Evolutionary conservation across 2,888 invertebrate genomes (phyloP), one percentile per base, ranked within the genome.

Genomic region (Pantelozetes paolii): DNA sequence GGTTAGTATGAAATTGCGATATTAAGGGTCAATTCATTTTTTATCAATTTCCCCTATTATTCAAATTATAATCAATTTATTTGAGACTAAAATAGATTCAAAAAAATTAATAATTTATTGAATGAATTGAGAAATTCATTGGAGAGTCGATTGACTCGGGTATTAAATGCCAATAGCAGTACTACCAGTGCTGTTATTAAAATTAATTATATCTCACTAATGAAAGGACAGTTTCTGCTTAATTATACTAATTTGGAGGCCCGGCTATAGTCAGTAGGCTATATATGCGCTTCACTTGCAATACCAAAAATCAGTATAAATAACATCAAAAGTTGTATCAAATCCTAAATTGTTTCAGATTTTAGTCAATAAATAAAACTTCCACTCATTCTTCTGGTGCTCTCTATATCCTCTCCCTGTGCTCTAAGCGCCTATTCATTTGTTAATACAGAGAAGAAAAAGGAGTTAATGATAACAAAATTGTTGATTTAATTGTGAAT

Each of bases 401-500:
- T 36, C 36, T 15, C 50, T 20, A 8, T 20, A n/a, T 20, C 2
- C 50, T 50, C 45, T 45, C 15, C 13, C 45, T 45, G 13, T 40
- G 40, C 45, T 45, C 36, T 36, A 11, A 36, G 36, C 36, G 11
- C 36, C 36, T 5, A 36, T 36, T 36, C n/a, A 20, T 50, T 50
- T n/a, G 50, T 11, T 50, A 50, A 50, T n/a, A 20, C n/a, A 18
- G n/a, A 50, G 36, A 50, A 18, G 20, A 50, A n/a, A n/a, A n/a
- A n/a, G n/a, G 50, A 50, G 50, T 50, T 50, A 50, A 50, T 50
- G 50, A 50, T 50, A 50, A 50, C 50, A 50, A 50, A 50, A 50
- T 50, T 20, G n/a, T 20, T 20, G 50, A 50, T 50, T n/a, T 50
- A 36, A 36, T 36, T 36, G 20, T 20, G n/a, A n/a, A n/a, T 50